phyloP scores from a whole-genome alignment of 2,113 vertebrate species.

The Apus apus region DNA sequence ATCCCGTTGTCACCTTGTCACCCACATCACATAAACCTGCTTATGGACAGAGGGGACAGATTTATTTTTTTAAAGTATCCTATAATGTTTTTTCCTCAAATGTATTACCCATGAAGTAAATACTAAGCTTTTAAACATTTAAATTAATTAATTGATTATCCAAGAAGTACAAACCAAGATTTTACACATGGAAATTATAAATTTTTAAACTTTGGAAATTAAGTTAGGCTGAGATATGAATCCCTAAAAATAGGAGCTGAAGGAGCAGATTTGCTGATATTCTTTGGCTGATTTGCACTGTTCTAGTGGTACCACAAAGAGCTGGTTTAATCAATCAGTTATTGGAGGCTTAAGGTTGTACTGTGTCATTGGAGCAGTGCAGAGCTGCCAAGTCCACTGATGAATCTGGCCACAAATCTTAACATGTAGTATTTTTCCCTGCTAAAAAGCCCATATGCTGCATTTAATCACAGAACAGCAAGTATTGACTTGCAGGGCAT shows the following conservation, averaged over 20 bases:
- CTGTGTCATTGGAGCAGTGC: constrained; percentile 32
- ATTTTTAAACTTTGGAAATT: not conserved
- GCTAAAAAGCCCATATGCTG: not conserved
- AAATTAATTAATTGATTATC: not conserved
- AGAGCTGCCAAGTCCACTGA: not conserved
- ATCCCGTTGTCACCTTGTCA: not conserved
- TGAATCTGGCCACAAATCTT: constrained; percentile 39
- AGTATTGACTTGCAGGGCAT: constrained; percentile 33
- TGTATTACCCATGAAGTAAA: not conserved
- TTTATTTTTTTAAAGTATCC: not conserved
- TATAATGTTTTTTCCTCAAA: not conserved
- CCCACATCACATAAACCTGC: not conserved
- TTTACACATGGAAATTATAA: not conserved
- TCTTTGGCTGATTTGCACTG: not conserved
- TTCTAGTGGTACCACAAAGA: not conserved
- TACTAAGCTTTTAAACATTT: not conserved
- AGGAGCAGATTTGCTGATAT: not conserved
- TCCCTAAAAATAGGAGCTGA: not conserved
- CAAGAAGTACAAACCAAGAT: not conserved
- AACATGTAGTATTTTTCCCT: not conserved
- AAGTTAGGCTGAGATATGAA: not conserved
- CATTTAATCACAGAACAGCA: constrained; percentile 40
- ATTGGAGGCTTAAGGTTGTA: constrained; percentile 29
- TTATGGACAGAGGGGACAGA: not conserved
- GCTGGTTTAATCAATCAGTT: constrained; percentile 6